phyloP scores from a whole-genome alignment of 1,140 invertebrate genomes.

The Conus ventricosus region DNA sequence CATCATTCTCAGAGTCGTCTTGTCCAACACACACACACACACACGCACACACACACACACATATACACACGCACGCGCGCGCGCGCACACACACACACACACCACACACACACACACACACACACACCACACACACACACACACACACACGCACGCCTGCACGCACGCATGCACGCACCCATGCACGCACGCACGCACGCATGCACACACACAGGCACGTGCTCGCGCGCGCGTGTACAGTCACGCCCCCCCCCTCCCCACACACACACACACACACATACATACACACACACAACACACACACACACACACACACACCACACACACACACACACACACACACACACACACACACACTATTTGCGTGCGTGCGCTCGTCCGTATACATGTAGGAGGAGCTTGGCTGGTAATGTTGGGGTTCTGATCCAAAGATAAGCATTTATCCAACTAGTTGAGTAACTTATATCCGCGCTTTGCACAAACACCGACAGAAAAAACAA shows the following conservation, averaged over 20 bases:
- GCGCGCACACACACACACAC: not conserved
- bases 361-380: not conserved
- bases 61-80: not conserved
- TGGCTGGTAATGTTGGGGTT: too few species aligned
- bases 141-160: not conserved
- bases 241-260: too few species aligned
- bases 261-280: not conserved
- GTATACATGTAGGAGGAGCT: not conserved
- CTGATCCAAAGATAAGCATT: too few species aligned
- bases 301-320: not conserved
- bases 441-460: too few species aligned
- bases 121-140: not conserved
- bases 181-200: not conserved
- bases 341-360: constrained; percentile 7
- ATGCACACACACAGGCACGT: not conserved
- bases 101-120: not conserved
- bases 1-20: too few species aligned
- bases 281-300: not conserved
- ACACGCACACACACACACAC: constrained; percentile 21
- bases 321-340: not conserved
- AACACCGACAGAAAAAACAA: too few species aligned
- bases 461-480: too few species aligned
- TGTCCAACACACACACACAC: not conserved
- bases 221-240: too few species aligned
- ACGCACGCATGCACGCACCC: not conserved